Percentiles rank a stretch among this genome's conserved stretches.
phyloP scores from a whole-genome alignment of 2,888 invertebrate genomes.

The Ametastegia equiseti region DNA sequence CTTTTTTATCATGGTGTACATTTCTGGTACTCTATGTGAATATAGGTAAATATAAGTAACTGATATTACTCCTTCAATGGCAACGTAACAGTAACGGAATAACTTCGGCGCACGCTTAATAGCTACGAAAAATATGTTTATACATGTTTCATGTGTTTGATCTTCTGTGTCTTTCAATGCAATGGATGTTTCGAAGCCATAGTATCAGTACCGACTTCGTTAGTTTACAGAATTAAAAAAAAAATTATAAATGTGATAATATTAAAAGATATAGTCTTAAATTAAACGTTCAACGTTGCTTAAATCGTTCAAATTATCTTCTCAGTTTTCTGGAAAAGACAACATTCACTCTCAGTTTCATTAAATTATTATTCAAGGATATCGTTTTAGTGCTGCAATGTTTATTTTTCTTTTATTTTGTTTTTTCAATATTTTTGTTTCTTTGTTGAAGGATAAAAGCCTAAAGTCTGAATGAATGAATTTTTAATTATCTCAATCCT shows the following conservation, averaged over 20 bases:
- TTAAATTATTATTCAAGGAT: conserved; percentile 4
- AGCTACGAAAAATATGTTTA: neutral
- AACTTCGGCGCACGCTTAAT: neutral
- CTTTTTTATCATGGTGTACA: neutral
- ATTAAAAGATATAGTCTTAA: neutral
- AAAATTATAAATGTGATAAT: conserved; percentile 46
- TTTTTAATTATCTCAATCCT: neutral
- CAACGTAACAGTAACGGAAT: neutral
- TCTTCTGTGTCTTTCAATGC: neutral
- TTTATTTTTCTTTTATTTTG: no score
- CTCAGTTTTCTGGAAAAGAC: conserved; percentile 62
- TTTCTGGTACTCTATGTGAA: conserved; percentile 5
- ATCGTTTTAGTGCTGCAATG: conserved; percentile 2
- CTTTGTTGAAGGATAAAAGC: no score
- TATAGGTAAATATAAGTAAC: conserved; percentile 11
- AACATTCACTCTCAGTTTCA: conserved; percentile 7
- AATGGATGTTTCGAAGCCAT: neutral
- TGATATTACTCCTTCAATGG: conserved; percentile 11
- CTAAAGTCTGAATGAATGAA: neutral
- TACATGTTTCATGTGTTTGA: neutral
- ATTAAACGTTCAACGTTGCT: conserved; percentile 5
- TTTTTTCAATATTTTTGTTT: no score
- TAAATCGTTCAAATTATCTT: conserved; percentile 51
- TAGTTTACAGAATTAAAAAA: neutral
- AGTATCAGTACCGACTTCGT: neutral